Conservation (phyloP, 2,888 invertebrate genomes). For the Agrotis clavis region DNA sequence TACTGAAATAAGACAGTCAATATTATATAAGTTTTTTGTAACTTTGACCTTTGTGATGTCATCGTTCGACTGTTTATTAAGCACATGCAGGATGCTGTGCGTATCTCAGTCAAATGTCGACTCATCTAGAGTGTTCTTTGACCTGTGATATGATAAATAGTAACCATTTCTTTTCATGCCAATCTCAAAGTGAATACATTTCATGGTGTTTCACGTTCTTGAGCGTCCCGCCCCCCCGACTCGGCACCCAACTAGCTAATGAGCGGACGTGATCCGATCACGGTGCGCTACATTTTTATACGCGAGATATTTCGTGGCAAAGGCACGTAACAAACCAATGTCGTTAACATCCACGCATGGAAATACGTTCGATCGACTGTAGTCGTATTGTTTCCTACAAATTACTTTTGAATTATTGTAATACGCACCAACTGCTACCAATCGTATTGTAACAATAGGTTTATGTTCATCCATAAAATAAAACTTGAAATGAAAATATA, state of each 20-base stretch:
- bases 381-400: constrained; percentile 50
- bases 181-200: neutral
- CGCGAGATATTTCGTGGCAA: constrained; percentile 46
- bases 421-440: constrained; percentile 44
- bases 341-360: constrained; percentile 60
- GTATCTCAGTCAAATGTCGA: neutral
- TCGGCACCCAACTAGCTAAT: constrained; percentile 45
- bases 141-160: too few species aligned
- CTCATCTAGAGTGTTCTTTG: neutral
- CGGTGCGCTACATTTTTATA: constrained; percentile 43
- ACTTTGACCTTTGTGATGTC: neutral
- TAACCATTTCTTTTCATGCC: neutral
- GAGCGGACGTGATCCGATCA: constrained; percentile 68
- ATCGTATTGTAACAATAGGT: constrained; percentile 46
- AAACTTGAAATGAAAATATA: constrained; percentile 24
- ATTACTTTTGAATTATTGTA: constrained; percentile 61
- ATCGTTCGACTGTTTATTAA: neutral
- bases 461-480: constrained; percentile 9
- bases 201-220: constrained; percentile 7
- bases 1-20: too few species aligned
- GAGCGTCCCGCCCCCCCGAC: neutral
- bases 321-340: constrained; percentile 60
- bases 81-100: neutral
- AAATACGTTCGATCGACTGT: constrained; percentile 43
- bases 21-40: too few species aligned